Percentiles rank a stretch among this genome's conserved stretches.
Evolutionary conservation across 2,888 invertebrate species (phyloP).

Genomic region (Anthophora plumipes): DNA sequence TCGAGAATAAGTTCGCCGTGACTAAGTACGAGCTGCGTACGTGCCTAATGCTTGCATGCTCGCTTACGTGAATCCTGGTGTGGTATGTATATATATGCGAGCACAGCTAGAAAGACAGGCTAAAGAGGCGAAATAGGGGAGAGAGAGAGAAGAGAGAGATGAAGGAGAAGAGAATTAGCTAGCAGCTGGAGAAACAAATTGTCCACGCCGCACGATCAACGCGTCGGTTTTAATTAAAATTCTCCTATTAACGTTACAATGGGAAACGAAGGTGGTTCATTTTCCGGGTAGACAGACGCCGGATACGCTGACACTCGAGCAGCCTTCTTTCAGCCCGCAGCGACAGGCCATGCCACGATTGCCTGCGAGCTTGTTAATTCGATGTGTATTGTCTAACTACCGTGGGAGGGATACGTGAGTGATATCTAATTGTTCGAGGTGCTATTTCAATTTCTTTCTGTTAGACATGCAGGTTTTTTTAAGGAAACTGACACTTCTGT

Average conservation of each 20-base stretch:
- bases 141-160: background rate
- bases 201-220: conserved; percentile 23
- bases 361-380: conserved; percentile 32
- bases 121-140: background rate
- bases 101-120: background rate
- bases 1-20: conserved; percentile 25
- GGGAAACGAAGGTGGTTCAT: conserved; percentile 61
- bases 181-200: conserved; percentile 56
- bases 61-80: background rate
- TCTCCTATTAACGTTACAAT: conserved; percentile 63
- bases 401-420: conserved; percentile 10
- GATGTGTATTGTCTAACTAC: conserved; percentile 32
- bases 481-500: background rate
- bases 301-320: conserved; percentile 44
- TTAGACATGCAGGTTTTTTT: background rate
- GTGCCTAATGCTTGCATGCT: background rate
- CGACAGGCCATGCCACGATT: background rate
- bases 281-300: conserved; percentile 55
- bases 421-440: background rate
- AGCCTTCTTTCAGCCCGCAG: conserved; percentile 17
- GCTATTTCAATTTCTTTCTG: background rate
- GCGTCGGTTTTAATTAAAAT: conserved; percentile 63
- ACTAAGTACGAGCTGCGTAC: background rate
- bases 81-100: background rate
- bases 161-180: background rate